Conservation (phyloP, 1,140 invertebrate species). For the Diorhabda sublineata region DNA sequence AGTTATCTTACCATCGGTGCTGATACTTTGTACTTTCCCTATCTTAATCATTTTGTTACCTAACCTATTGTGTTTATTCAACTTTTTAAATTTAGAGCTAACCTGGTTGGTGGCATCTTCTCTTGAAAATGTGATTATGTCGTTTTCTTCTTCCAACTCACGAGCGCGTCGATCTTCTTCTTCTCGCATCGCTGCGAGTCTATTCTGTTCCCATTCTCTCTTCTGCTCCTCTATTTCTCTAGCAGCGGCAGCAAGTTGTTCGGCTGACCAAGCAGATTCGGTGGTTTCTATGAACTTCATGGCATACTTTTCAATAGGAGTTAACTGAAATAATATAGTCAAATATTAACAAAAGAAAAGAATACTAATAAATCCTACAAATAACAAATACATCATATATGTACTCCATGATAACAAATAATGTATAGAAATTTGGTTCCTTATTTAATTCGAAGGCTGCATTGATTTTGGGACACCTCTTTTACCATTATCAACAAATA, state of each 20-base stretch:
- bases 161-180: constrained; percentile 66
- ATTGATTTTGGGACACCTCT: too few relatives aligned
- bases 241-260: constrained; percentile 82
- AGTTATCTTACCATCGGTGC: neutral
- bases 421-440: too few relatives aligned
- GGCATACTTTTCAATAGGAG: constrained; percentile 89
- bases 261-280: constrained; percentile 79
- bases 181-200: constrained; percentile 67
- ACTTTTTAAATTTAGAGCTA: constrained; percentile 50
- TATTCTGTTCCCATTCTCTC: constrained; percentile 88
- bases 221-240: constrained; percentile 88
- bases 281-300: constrained; percentile 86
- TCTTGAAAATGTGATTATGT: constrained; percentile 64
- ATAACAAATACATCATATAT: too few relatives aligned
- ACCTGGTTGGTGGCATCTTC: constrained; percentile 78
- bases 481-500: too few relatives aligned
- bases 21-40: neutral
- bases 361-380: too few relatives aligned
- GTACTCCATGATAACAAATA: too few relatives aligned
- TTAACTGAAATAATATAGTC: constrained; percentile 59
- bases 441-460: too few relatives aligned
- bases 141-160: constrained; percentile 58
- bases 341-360: neutral
- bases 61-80: constrained; percentile 25
- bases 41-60: constrained; percentile 11